Base-by-base conservation (phyloP, 2,888 invertebrate species). In the Mythimna impura region DNA sequence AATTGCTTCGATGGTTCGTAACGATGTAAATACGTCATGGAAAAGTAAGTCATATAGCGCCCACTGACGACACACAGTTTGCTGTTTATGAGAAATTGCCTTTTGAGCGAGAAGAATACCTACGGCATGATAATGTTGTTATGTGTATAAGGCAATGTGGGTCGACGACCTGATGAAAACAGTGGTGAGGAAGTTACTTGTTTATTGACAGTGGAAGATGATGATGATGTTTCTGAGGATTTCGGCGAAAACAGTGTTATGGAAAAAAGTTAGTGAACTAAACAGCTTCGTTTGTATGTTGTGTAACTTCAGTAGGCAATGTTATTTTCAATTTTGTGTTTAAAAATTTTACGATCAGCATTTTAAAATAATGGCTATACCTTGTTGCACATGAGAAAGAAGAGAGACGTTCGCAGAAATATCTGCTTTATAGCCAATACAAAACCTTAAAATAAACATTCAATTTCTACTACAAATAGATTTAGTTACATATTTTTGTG, bases 101-200 rank as follows among this genome's bases (percentile, higher is more conserved):
- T 20, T 71, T 63, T 22, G 4, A 34, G 58, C 10, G 17, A 34
- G 36, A 25, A 60, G 36, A 64, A 43, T 34, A 34, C 36, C 20
- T 47, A 57, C 25, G 8, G 52, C 14, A 17, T 47, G 7, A 60
- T 22, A 34, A 36, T 61, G n/a, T 60, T 54, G 22, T 75, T 58
- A 22, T 40, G 30, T 66, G 17, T 62, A 58, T 68, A 70, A 62
- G 62, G 64, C 20, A 17, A 70, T 55, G 25, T 65, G 1, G 61
- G 73, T 70, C 70, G 12, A 71, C 3, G 61, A 80, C 70, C 80
- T 72, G 7, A 67, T n/a, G 12, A 73, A 54, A 73, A 30, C 30
- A 25, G n/a, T n/a, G 1, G 68, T 36, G 12, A 57, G 25, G 68
- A 9, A n/a, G 12, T 6, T 14, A 25, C 5, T 60, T n/a, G 7